phyloP scores from a whole-genome alignment of 1,140 invertebrate genomes.

The Zophobas morio region DNA sequence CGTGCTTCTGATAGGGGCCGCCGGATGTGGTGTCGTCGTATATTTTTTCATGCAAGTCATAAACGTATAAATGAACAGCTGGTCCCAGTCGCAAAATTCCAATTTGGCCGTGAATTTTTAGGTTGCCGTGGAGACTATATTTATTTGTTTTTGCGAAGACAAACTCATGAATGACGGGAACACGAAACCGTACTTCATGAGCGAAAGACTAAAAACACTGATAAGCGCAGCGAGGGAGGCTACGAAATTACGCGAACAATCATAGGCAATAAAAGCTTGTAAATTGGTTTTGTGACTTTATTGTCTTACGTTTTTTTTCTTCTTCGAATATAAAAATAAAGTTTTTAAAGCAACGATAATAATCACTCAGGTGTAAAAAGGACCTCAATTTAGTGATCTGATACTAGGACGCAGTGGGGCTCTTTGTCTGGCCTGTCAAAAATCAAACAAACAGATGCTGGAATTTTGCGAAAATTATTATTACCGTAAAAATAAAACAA shows the following conservation, averaged over 20 bases:
- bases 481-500: too few relatives aligned
- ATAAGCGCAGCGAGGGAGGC: background rate
- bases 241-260: background rate
- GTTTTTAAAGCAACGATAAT: too few relatives aligned
- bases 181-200: background rate
- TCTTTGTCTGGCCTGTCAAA: too few relatives aligned
- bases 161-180: conserved; percentile 12
- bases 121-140: conserved; percentile 22
- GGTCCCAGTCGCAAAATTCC: background rate
- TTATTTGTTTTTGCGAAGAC: conserved; percentile 31
- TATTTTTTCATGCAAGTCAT: conserved; percentile 5
- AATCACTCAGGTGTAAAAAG: too few relatives aligned
- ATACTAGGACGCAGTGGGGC: too few relatives aligned
- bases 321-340: too few relatives aligned
- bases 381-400: too few relatives aligned
- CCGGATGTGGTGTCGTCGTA: background rate
- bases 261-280: background rate
- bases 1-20: background rate
- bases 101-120: background rate
- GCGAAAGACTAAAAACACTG: background rate
- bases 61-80: background rate
- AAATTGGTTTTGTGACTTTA: background rate
- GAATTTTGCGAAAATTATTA: too few relatives aligned
- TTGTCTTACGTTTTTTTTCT: background rate
- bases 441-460: too few relatives aligned